These are phyloP conservation scores for Alaudala cheleensis DNA, from an alignment of 2,113 vertebrate species.

Conservation along the genomic window DNA sequence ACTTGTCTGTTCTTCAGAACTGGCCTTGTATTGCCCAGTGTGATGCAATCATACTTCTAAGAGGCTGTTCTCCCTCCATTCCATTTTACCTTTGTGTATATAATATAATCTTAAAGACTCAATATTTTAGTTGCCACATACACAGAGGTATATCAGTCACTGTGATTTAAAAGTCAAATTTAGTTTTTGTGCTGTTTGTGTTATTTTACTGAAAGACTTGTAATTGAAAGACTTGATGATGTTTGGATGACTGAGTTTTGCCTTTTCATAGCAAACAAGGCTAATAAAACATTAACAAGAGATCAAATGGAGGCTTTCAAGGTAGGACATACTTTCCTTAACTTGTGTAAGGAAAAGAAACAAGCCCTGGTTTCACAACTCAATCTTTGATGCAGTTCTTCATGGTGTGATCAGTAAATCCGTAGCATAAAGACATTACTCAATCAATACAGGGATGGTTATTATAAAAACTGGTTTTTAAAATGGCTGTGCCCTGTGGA, in stretches of 20 bases:
- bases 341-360: background rate
- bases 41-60: background rate
- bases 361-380: background rate
- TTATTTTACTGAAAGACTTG: background rate
- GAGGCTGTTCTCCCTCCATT: background rate
- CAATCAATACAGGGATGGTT: conserved; percentile 33
- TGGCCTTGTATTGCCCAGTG: background rate
- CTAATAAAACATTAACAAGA: conserved; percentile 20
- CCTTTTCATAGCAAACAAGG: background rate
- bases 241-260: conserved; percentile 31
- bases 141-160: background rate
- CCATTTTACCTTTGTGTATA: background rate
- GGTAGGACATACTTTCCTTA: background rate
- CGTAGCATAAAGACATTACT: conserved; percentile 8
- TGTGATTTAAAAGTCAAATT: background rate
- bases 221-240: conserved; percentile 11
- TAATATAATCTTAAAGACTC: background rate
- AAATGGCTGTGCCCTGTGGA: background rate
- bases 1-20: background rate
- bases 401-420: background rate
- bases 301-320: background rate
- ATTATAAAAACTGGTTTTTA: conserved; percentile 48
- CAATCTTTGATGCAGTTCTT: background rate
- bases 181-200: background rate
- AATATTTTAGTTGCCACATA: background rate